Percentiles rank a stretch among this genome's conserved stretches.
phyloP scores from a whole-genome alignment of 2,888 invertebrate genomes.

The Tromatobia lineatoria region DNA sequence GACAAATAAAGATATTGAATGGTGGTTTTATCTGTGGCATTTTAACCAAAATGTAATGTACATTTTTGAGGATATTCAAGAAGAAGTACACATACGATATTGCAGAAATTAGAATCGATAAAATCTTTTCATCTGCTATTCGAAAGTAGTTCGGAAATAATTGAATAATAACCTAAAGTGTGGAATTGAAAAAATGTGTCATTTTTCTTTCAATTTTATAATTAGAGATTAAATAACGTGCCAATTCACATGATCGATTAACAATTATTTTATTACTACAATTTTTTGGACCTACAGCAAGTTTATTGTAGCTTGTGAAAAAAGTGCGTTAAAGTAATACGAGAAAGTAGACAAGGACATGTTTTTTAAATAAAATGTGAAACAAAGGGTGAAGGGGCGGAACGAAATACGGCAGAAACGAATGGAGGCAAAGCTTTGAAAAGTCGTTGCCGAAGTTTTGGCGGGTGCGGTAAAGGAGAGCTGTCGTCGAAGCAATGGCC shows the following conservation, averaged over 20 bases:
- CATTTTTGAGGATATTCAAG: neutral
- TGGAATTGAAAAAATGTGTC: too few relatives aligned
- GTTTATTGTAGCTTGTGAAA: neutral
- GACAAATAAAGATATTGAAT: neutral
- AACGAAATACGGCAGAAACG: neutral
- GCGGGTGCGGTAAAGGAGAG: constrained; percentile 15
- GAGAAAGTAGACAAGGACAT: neutral
- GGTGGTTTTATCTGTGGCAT: neutral
- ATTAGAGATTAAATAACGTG: too few relatives aligned
- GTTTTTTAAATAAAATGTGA: neutral
- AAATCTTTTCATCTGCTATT: too few relatives aligned
- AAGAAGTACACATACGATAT: neutral
- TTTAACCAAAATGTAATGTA: neutral
- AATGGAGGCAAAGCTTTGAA: constrained; percentile 23
- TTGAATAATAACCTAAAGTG: too few relatives aligned
- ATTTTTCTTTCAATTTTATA: too few relatives aligned
- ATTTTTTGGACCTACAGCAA: too few relatives aligned
- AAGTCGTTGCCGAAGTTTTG: constrained; percentile 42
- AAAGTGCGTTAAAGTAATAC: constrained; percentile 4
- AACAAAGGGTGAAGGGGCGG: neutral
- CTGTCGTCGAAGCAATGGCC: constrained; percentile 42
- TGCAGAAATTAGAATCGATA: neutral
- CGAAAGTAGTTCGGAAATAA: too few relatives aligned
- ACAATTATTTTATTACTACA: too few relatives aligned
- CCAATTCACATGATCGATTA: too few relatives aligned